Evolutionary conservation across 2,113 vertebrate genomes (phyloP), one percentile per base, ranked within the genome.

Genomic region (Crocuta crocuta): DNA sequence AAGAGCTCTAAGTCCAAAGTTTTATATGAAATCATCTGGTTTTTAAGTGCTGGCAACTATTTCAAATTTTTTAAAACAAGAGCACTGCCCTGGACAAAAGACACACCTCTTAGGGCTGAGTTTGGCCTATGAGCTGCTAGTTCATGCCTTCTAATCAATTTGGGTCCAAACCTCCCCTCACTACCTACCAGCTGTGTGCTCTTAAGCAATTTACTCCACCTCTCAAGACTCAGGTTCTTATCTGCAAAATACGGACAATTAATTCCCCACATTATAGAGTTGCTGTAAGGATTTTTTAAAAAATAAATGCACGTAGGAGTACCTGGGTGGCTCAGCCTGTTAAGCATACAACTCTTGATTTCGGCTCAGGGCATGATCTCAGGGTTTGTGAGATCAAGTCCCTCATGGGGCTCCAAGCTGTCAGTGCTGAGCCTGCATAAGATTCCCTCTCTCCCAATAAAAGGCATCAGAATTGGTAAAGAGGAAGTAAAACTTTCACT

Each of bases 31-130:
- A 65, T 79, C 15, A 16, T 61, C 35, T 66, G n/a, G 3, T 33
- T 87, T 96, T 96, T 81, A 86, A 96, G 53, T 80, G 28, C 65
- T 65, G 85, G 43, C n/a, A 73, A 78, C 65, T 79, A 79, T 65
- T 79, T 71, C 53, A 80, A 85, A 65, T 45, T 80, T 82, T 61
- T 45, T 43, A 45, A 58, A 7, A n/a, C 73, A 53, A 94, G 61
- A 65, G 9, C n/a, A 23, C n/a, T 21, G 28, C 43, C n/a, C 63
- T 90, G 45, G 35, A 73, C 12, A 6, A 89, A 94, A 73, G 53
- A 70, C 63, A 63, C 15, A 68, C 2, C 45, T 50, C 26, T 71
- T 83, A 89, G 66, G 31, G 4, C 39, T 85, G 61, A 26, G 21
- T 90, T 82, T 79, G 73, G 53, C 71, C 63, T 85, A 33, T 73